A percentile compares a stretch with the other conserved stretches of the same genome.
Conservation (phyloP, 2,113 vertebrate genomes). For the Melanerpes formicivorus region DNA sequence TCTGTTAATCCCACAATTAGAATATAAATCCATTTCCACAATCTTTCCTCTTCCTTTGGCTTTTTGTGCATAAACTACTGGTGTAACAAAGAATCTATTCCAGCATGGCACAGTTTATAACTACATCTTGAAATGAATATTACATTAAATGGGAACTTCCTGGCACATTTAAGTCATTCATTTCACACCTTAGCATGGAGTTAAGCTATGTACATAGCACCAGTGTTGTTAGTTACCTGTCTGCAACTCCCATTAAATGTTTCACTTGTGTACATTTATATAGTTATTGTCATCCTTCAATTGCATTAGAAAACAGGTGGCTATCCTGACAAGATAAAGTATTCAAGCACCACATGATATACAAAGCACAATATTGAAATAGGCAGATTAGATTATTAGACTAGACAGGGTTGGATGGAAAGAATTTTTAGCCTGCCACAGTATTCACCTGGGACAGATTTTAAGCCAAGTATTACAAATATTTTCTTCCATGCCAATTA, state of each 20-base stretch:
- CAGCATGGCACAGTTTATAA: not conserved
- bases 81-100: not conserved
- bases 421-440: conserved; percentile 3
- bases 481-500: not conserved
- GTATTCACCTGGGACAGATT: conserved; percentile 22
- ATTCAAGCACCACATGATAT: not conserved
- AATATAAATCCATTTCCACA: not conserved
- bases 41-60: not conserved
- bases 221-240: not conserved
- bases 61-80: not conserved
- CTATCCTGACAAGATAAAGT: conserved; percentile 2
- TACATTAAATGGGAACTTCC: not conserved
- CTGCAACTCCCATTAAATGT: not conserved
- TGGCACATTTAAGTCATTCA: not conserved
- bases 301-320: conserved; percentile 7
- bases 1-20: not conserved
- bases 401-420: not conserved
- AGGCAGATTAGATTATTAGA: conserved; percentile 45
- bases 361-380: conserved; percentile 23
- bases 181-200: not conserved
- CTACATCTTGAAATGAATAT: not conserved
- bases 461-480: conserved; percentile 9
- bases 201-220: not conserved
- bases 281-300: not conserved
- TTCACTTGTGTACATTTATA: not conserved